A percentile compares a stretch with the other conserved stretches of the same genome.
These are phyloP conservation scores for Myotis vivesi DNA, from an alignment of 2,797 vertebrate species.

Conservation along the genomic window DNA sequence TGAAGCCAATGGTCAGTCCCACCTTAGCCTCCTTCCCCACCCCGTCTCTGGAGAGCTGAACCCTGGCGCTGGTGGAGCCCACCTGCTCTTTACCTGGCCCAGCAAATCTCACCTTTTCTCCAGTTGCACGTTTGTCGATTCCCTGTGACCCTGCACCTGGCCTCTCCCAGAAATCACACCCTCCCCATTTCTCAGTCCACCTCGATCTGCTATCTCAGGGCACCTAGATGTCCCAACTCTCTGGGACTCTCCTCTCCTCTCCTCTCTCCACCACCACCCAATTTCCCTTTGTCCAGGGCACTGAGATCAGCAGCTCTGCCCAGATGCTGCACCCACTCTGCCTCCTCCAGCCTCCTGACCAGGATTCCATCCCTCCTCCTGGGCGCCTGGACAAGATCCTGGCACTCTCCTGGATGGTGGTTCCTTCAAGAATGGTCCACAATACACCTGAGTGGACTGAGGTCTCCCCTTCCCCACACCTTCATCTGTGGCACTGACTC, in stretches of 20 bases:
- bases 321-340: not conserved
- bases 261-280: not conserved
- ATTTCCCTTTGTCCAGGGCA: not conserved
- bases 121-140: fast-evolving
- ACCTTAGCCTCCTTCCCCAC: fast-evolving
- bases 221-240: too few species aligned
- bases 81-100: not conserved
- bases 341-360: not conserved
- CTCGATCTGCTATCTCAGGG: not conserved
- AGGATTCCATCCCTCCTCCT: not conserved
- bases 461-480: conserved; percentile 79
- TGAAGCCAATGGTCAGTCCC: fast-evolving
- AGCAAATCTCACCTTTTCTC: not conserved
- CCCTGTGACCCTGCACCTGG: not conserved
- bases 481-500: conserved; percentile 99
- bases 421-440: not conserved
- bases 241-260: not conserved
- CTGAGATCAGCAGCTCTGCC: not conserved
- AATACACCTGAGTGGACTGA: not conserved
- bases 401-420: not conserved
- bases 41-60: not conserved
- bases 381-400: too few species aligned
- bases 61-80: not conserved
- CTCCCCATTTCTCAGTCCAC: not conserved
- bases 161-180: not conserved